A percentile compares a stretch with the other conserved stretches of the same genome.
phyloP scores from a whole-genome alignment of 2,888 invertebrate species.

The Spodoptera littoralis region DNA sequence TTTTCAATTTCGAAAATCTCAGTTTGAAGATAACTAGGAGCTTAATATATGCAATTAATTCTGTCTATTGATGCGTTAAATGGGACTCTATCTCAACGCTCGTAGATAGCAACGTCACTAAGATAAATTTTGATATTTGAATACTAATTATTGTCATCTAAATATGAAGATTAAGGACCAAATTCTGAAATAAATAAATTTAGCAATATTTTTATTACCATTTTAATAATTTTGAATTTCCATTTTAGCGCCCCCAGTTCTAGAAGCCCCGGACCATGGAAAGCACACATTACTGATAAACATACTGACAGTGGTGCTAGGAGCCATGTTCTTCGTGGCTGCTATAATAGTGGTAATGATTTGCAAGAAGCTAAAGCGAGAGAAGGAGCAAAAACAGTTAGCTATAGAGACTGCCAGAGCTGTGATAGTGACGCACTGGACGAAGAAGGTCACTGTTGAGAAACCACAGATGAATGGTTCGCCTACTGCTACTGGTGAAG shows the following conservation, averaged over 20 bases:
- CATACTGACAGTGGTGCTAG: slow-evolving; percentile 89
- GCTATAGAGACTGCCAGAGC: slow-evolving; percentile 94
- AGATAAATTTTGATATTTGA: no score
- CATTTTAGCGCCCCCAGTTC: slow-evolving; percentile 74
- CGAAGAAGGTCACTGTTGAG: slow-evolving; percentile 96
- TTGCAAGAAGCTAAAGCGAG: slow-evolving; percentile 92
- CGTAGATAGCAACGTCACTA: no score
- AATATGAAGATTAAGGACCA: no score
- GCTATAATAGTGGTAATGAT: slow-evolving; percentile 90
- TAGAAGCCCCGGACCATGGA: slow-evolving; percentile 77
- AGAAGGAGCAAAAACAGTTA: slow-evolving; percentile 94
- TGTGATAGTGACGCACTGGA: slow-evolving; percentile 96
- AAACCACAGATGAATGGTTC: slow-evolving; percentile 91
- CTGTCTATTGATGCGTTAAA: no score
- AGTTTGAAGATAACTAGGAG: no score
- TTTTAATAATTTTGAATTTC: not conserved
- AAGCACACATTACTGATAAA: slow-evolving; percentile 89
- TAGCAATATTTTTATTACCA: no score
- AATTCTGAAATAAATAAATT: no score
- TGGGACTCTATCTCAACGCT: no score
- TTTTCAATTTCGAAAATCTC: no score
- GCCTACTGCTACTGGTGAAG: slow-evolving; percentile 89
- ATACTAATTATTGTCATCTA: no score
- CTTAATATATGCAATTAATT: no score
- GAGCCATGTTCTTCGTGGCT: slow-evolving; percentile 89